Evolutionary conservation across 2,888 invertebrate genomes (phyloP), one percentile per base, ranked within the genome.

Genomic region (Cephus pulcher): DNA sequence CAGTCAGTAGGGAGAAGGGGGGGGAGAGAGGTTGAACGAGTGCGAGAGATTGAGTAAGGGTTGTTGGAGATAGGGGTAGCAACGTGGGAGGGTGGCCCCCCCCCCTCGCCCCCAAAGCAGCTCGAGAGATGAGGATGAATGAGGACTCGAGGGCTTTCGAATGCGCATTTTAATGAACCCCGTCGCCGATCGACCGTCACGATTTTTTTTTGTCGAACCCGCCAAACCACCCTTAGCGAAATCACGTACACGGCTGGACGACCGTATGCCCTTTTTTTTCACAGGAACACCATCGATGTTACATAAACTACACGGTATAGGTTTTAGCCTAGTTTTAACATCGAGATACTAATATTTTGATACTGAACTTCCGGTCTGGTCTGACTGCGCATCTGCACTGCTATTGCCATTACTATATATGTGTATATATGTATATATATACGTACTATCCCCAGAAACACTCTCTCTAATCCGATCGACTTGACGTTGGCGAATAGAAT

Each of bases 131-230:
- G 56, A 23, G 56, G 56, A 56, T 80, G 80, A 82, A 82, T 79
- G 78, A 80, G 76, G 74, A 79, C 77, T 78, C 79, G 75, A 70
- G 74, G 76, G 74, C 83, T 82, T 83, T 85, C 80, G 82, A 81
- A 80, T 76, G 80, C 79, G 77, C 79, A 82, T 83, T 86, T 86
- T 85, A 86, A 86, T 81, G 83, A 85, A 83, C 71, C 33, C 4
- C 33, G 71, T 71, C 71, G 71, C 71, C 71, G 71, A 71, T 71
- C 71, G 71, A 71, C 32, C 71, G 71, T 33, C 71, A 33, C 12
- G 71, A 71, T 33, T 40, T 77, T 73, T 80, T 79, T 78, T 78
- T 79, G 9, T 56, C 79, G 34, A 75, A 74, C 75, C 69, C 71
- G 69, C 73, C 23, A 6, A 23, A 56, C 23, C 56, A 56, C 56